A percentile compares a stretch with the other conserved stretches of the same genome.
Conservation (phyloP, 2,888 invertebrate genomes). For the Andrena minutula region DNA sequence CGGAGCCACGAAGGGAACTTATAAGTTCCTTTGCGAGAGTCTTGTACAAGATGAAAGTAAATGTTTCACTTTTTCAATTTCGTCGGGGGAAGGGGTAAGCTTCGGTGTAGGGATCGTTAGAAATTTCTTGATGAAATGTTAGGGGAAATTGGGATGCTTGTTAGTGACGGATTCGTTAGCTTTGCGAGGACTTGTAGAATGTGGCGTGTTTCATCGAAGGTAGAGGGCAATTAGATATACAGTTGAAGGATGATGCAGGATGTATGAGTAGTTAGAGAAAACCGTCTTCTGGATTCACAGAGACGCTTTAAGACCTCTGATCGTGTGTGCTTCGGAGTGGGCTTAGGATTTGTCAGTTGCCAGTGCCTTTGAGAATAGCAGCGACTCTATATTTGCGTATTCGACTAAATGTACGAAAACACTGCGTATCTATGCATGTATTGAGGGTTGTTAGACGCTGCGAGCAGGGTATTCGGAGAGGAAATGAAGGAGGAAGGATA, state of each 20-base stretch:
- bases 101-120: no score
- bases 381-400: no score
- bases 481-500: no score
- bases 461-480: no score
- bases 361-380: no score
- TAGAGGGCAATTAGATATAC: not conserved
- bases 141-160: not conserved
- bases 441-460: no score
- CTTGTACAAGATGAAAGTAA: no score
- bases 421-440: no score
- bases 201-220: not conserved
- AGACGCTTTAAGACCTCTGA: not conserved
- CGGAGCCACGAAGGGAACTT: not conserved
- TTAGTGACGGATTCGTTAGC: constrained; percentile 16
- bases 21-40: not conserved
- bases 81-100: no score
- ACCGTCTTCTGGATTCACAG: not conserved
- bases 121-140: not conserved
- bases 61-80: no score
- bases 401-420: no score
- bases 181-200: constrained; percentile 13
- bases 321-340: not conserved
- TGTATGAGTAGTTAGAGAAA: not conserved
- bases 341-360: no score
- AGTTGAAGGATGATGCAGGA: constrained; percentile 13